phyloP scores from a whole-genome alignment of 2,888 invertebrate species.

The Altica lythri region DNA sequence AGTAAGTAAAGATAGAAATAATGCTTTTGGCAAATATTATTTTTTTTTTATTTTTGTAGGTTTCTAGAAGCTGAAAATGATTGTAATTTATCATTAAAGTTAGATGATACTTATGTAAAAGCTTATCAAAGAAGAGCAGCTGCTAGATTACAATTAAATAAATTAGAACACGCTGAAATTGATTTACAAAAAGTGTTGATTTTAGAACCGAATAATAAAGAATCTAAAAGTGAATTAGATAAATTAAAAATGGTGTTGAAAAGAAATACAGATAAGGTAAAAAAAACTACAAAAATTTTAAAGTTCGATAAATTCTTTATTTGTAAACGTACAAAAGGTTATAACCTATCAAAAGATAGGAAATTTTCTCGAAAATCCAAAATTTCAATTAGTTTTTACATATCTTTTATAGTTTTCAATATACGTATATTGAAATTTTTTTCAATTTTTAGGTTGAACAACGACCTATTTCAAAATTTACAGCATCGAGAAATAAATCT shows the following conservation, averaged over 20 bases:
- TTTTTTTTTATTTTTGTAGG: slow-evolving; percentile 53
- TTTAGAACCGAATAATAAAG: slow-evolving; percentile 79
- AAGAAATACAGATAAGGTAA: slow-evolving; percentile 23
- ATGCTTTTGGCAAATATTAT: slow-evolving; percentile 1
- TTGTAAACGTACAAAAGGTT: too few relatives aligned
- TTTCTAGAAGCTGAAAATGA: slow-evolving; percentile 76
- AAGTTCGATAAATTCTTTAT: too few relatives aligned
- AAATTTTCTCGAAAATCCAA: too few relatives aligned
- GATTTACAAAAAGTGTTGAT: slow-evolving; percentile 73
- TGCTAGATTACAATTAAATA: slow-evolving; percentile 73
- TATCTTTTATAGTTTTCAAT: too few relatives aligned
- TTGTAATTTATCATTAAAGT: slow-evolving; percentile 76
- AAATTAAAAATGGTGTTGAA: slow-evolving; percentile 55
- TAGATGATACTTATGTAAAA: slow-evolving; percentile 82
- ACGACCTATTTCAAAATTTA: slow-evolving; percentile 47
- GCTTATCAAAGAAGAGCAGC: slow-evolving; percentile 82
- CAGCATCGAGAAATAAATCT: slow-evolving; percentile 46
- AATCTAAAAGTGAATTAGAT: slow-evolving; percentile 66
- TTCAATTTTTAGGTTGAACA: slow-evolving; percentile 35
- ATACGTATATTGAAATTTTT: neutral
- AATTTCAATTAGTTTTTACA: too few relatives aligned
- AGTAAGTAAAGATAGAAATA: slow-evolving; percentile 60
- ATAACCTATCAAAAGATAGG: too few relatives aligned
- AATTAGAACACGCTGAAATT: slow-evolving; percentile 70
- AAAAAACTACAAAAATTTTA: too few relatives aligned